These are phyloP conservation scores for Heliconius erato DNA, from an alignment of 2,888 invertebrate genomes.

Conservation along the genomic window DNA sequence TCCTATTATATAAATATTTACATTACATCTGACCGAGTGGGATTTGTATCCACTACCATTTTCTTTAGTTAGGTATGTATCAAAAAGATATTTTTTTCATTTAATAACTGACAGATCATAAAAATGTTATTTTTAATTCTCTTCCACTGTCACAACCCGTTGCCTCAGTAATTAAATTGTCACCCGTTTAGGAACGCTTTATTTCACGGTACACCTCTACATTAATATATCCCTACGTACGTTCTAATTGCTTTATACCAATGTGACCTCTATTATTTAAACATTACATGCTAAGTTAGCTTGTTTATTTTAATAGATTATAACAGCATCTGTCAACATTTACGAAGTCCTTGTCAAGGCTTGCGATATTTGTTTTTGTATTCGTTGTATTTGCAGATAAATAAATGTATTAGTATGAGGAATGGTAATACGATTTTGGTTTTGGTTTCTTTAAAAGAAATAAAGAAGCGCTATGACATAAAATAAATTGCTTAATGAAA, in stretches of 20 bases:
- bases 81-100: neutral
- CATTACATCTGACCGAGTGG: too few relatives aligned
- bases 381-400: constrained; percentile 5
- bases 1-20: too few relatives aligned
- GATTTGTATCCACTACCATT: too few relatives aligned
- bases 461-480: too few relatives aligned
- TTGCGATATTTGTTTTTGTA: constrained; percentile 25
- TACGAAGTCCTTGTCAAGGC: constrained; percentile 38
- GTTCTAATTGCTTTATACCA: constrained; percentile 27
- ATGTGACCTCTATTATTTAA: constrained; percentile 31
- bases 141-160: neutral
- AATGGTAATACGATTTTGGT: neutral
- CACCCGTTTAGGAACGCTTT: constrained; percentile 6
- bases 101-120: neutral
- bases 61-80: neutral
- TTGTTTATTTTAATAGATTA: constrained; percentile 25
- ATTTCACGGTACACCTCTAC: neutral
- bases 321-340: constrained; percentile 39
- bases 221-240: neutral
- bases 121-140: neutral
- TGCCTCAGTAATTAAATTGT: constrained; percentile 28
- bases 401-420: constrained; percentile 11
- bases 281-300: constrained; percentile 31
- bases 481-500: neutral
- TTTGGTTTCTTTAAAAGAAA: neutral